Percentiles rank a stretch among this genome's conserved stretches.
Evolutionary conservation across 2,113 vertebrate species (phyloP).

Genomic region (Phocoena sinus): DNA sequence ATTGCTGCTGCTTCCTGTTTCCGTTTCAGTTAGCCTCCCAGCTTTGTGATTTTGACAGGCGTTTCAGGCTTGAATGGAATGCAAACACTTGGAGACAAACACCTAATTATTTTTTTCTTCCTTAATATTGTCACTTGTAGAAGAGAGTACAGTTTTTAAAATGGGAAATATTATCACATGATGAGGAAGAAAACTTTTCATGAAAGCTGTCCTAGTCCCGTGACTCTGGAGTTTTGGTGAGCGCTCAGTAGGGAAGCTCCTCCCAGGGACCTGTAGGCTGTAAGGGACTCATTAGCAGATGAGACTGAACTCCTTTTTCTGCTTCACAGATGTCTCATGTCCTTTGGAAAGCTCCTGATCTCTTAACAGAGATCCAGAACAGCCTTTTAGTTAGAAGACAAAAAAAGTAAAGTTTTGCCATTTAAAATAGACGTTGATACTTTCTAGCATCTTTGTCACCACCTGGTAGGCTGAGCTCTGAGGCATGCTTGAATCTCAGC

Average conservation of each 20-base stretch:
- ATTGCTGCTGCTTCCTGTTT: neutral
- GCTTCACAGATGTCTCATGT: neutral
- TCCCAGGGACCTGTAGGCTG: neutral
- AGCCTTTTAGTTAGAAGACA: neutral
- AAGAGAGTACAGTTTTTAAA: neutral
- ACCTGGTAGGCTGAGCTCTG: neutral
- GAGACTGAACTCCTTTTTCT: neutral
- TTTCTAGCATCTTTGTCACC: neutral
- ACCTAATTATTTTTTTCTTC: neutral
- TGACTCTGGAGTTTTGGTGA: neutral
- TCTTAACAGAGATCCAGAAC: neutral
- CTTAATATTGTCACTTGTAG: neutral
- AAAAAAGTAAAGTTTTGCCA: neutral
- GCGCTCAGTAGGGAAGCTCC: accelerated
- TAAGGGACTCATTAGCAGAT: neutral
- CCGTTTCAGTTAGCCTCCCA: neutral
- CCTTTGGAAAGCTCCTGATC: neutral
- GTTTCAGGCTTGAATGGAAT: neutral
- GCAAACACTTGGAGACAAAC: neutral
- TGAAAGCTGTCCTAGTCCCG: neutral
- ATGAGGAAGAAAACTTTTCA: neutral
- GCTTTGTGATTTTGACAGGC: neutral
- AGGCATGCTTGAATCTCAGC: neutral
- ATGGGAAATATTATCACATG: neutral
- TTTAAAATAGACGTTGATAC: neutral